These are phyloP conservation scores for Epinephelus cyanopodus DNA, from an alignment of 2,113 vertebrate species.

Conservation along the genomic window DNA sequence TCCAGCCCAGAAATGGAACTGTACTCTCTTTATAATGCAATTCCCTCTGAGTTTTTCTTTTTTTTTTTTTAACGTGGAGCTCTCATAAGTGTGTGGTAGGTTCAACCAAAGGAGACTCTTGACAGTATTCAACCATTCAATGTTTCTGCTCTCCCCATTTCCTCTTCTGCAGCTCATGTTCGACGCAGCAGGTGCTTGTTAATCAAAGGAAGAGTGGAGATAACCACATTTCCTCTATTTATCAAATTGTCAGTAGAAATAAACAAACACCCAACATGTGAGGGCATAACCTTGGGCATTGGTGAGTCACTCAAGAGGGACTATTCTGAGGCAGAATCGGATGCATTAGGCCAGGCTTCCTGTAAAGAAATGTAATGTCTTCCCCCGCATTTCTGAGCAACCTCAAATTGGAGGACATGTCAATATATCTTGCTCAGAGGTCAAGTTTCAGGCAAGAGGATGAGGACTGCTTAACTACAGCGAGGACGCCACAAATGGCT, in stretches of 20 bases:
- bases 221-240: slow-evolving; percentile 48
- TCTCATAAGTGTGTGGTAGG: slow-evolving; percentile 19
- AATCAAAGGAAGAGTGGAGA: slow-evolving; percentile 33
- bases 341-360: slow-evolving; percentile 70
- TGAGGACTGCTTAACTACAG: slow-evolving; percentile 78
- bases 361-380: slow-evolving; percentile 79
- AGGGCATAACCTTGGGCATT: slow-evolving; percentile 50
- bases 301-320: slow-evolving; percentile 60
- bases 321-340: slow-evolving; percentile 57
- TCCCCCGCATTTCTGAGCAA: slow-evolving; percentile 66
- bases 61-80: slow-evolving; percentile 16
- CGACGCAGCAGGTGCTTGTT: slow-evolving; percentile 25
- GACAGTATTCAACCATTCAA: slow-evolving; percentile 3
- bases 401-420: slow-evolving; percentile 79
- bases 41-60: slow-evolving; percentile 8
- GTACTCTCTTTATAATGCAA: slow-evolving; percentile 58
- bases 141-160: slow-evolving; percentile 9
- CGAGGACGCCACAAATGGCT: slow-evolving; percentile 82
- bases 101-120: slow-evolving; percentile 22
- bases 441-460: slow-evolving; percentile 82
- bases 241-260: slow-evolving; percentile 56
- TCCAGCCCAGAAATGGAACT: slow-evolving; percentile 52
- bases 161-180: slow-evolving; percentile 5
- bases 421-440: slow-evolving; percentile 77
- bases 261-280: slow-evolving; percentile 43